Base-by-base conservation (phyloP, 2,797 vertebrate genomes). In the Cynodonichthys magdalenae region DNA sequence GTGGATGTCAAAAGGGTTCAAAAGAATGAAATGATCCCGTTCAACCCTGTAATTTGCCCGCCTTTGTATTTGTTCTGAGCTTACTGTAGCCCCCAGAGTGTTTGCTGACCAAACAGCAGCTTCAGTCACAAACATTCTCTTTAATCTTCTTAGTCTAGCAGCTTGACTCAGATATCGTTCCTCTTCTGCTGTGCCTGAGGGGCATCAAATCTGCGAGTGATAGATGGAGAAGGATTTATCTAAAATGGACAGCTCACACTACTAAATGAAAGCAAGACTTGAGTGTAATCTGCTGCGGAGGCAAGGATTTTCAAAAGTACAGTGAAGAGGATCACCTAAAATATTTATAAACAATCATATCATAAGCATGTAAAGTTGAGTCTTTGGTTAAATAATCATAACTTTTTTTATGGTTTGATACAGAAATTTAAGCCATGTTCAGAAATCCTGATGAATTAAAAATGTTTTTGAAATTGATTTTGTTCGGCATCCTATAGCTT, bases 101-200 rank as follows among this genome's bases (percentile, higher is more conserved):
- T 87, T 74, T 84, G 71, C 75, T 84, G 87, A 83, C 77, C 89
- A 80, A 71, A 81, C 71, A 87, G 73, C 79, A 79, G 82, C 77
- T 84, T 68, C 68, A 79, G 78, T 86, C 78, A 80, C 81, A 84
- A 86, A 88, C 82, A 89, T 86, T 86, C 80, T 60, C 65, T 75
- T 75, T 91, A 92, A 88, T 87, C 89, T 90, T 84, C 86, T 90
- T 90, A 89, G 69, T 77, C 71, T 62, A 79, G 81, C 79, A 81
- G 75, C 78, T 90, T 80, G 74, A 86, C 69, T 80, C 59, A 1
- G 48, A 81, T 86, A 80, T 85, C 69, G 76, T 77, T 84, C 75
- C 78, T 84, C 74, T 71, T 82, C 58, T 69, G 54, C 54, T 71
- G 66, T 80, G 77, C 69, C 77, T 81, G 80, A 86, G 77, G 77